Percentiles rank a stretch among this genome's conserved stretches.
phyloP scores from a whole-genome alignment of 2,113 vertebrate species.

The Hystrix cristata region DNA sequence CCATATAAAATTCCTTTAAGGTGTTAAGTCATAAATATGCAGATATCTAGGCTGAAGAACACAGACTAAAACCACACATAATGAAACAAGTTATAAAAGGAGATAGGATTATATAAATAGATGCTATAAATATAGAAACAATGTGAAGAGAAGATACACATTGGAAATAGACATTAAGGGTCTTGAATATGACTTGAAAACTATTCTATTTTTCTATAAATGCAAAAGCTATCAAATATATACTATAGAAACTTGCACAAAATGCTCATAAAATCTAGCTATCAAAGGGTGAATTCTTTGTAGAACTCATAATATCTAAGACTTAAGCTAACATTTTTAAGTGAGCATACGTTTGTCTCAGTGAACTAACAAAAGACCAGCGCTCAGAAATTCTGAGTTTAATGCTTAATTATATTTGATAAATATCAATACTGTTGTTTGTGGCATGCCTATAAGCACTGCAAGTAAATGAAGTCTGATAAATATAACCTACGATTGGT shows the following conservation, averaged over 20 bases:
- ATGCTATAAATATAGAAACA: not conserved
- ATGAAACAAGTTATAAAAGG: not conserved
- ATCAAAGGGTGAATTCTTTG: slow-evolving; percentile 10
- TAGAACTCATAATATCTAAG: not conserved
- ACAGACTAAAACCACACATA: slow-evolving; percentile 25
- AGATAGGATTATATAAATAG: not conserved
- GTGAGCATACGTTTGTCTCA: not conserved
- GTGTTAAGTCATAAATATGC: not conserved
- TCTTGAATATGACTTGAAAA: slow-evolving; percentile 20
- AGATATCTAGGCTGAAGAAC: slow-evolving; percentile 55
- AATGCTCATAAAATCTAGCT: not conserved
- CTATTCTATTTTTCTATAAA: not conserved
- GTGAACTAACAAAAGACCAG: slow-evolving; percentile 38
- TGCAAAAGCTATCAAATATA: not conserved
- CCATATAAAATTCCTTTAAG: slow-evolving; percentile 12
- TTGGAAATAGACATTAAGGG: not conserved
- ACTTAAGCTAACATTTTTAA: slow-evolving; percentile 8
- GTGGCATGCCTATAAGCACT: not conserved
- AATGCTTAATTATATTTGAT: not conserved
- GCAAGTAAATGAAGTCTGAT: not conserved
- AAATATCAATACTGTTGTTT: not conserved
- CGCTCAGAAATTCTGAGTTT: slow-evolving; percentile 4
- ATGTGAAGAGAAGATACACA: not conserved
- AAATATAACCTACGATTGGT: slow-evolving; percentile 1
- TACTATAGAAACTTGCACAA: slow-evolving; percentile 16